A percentile compares a stretch with the other conserved stretches of the same genome.
phyloP scores from a whole-genome alignment of 2,797 vertebrate species.

The Orestias chungarensis region DNA sequence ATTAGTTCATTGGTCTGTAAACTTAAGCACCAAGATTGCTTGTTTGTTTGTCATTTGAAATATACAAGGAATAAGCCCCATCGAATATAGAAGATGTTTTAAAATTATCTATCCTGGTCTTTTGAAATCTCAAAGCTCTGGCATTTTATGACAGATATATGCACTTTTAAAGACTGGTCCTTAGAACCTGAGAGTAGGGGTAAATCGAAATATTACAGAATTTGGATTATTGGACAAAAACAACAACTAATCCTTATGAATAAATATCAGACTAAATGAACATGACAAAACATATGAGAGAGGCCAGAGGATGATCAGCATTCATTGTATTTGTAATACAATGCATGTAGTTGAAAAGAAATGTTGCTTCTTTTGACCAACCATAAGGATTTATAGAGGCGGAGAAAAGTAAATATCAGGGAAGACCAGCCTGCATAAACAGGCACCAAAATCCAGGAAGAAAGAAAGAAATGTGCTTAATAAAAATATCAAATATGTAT shows the following conservation, averaged over 20 bases:
- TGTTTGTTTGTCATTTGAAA: too few relatives aligned
- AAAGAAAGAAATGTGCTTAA: constrained; percentile 7
- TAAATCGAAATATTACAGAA: not conserved
- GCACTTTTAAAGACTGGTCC: not conserved
- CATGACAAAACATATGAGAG: not conserved
- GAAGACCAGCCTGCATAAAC: constrained; percentile 51
- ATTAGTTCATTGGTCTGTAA: too few relatives aligned
- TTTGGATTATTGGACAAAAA: not conserved
- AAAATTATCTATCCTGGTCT: too few relatives aligned
- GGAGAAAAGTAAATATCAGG: constrained; percentile 15
- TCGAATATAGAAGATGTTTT: too few relatives aligned
- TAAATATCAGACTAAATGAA: not conserved
- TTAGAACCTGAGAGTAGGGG: not conserved
- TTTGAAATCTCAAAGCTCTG: not conserved
- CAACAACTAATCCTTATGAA: not conserved
- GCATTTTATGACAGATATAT: not conserved
- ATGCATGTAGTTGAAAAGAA: constrained; percentile 1
- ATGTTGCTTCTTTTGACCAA: constrained; percentile 17
- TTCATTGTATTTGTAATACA: too few relatives aligned
- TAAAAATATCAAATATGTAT: constrained; percentile 9
- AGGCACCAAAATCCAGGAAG: constrained; percentile 19
- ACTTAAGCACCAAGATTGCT: too few relatives aligned
- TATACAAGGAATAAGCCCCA: too few relatives aligned
- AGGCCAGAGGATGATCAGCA: constrained; percentile 15
- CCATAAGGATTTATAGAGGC: constrained; percentile 26